Evolutionary conservation across 2,797 vertebrate species (phyloP).

Genomic region (Onychomys leucogaster): DNA sequence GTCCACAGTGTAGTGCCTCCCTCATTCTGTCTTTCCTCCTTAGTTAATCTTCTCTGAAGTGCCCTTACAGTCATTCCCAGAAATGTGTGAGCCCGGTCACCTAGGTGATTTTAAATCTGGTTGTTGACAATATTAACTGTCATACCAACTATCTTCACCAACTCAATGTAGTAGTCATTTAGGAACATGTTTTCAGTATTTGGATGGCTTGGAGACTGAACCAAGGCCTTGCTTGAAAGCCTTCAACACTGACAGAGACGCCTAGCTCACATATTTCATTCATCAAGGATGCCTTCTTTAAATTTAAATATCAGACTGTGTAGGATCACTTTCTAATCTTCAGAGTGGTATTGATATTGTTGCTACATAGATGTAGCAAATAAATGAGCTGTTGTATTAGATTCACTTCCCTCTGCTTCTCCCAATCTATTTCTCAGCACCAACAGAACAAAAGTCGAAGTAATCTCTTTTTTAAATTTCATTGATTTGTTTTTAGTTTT

Average conservation of each 20-base stretch:
- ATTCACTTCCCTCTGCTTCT: accelerated
- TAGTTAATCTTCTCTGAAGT: neutral
- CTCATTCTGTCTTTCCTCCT: too few species aligned
- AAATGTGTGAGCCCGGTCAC: neutral
- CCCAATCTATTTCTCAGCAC: accelerated
- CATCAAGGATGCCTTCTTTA: neutral
- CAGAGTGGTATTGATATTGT: neutral
- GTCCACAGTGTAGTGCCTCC: neutral
- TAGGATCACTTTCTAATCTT: neutral
- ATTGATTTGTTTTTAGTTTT: neutral
- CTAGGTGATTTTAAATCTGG: neutral
- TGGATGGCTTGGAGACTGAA: neutral
- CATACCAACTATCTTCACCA: neutral
- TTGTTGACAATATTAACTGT: neutral
- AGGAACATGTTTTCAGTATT: neutral
- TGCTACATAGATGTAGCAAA: neutral
- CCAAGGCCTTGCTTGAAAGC: neutral
- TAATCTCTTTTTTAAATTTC: neutral
- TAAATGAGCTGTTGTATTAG: neutral
- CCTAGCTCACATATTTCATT: neutral
- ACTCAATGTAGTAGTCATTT: neutral
- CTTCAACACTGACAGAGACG: neutral
- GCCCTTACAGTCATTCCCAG: neutral
- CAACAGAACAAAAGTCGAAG: neutral
- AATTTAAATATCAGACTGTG: neutral